Percentiles rank a stretch among this genome's conserved stretches.
These are phyloP conservation scores for Nomada ferruginata DNA, from an alignment of 2,888 invertebrate genomes.

Conservation along the genomic window DNA sequence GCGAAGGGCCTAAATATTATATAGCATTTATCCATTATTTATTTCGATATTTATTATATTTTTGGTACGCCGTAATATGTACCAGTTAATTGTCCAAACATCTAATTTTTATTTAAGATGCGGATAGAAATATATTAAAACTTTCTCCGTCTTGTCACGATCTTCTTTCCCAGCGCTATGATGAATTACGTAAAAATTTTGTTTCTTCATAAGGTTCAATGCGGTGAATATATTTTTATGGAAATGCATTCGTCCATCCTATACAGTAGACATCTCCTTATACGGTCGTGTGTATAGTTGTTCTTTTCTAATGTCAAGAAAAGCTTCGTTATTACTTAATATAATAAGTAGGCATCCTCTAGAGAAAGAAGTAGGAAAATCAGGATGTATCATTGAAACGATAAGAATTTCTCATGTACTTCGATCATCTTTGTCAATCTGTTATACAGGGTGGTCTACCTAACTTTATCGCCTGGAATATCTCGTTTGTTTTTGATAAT, in stretches of 20 bases:
- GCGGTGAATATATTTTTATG: not conserved
- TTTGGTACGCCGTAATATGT: not conserved
- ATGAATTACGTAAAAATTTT: not conserved
- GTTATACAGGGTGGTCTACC: not conserved
- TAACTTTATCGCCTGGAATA: no score
- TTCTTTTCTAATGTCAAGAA: slow-evolving; percentile 12
- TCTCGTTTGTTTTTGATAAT: no score
- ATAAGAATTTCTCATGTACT: not conserved
- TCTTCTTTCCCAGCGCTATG: not conserved
- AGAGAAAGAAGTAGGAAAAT: not conserved
- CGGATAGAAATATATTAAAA: not conserved
- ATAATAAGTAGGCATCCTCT: slow-evolving; percentile 4
- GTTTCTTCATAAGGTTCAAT: not conserved
- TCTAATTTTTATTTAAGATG: not conserved
- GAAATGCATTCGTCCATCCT: not conserved
- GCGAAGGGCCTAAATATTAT: slow-evolving; percentile 11
- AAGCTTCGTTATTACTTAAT: not conserved
- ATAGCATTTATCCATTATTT: slow-evolving; percentile 10
- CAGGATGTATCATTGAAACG: not conserved
- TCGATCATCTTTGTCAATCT: slow-evolving; percentile 2
- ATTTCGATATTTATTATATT: slow-evolving; percentile 26
- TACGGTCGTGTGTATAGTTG: not conserved
- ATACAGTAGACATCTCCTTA: slow-evolving; percentile 9
- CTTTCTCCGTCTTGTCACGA: not conserved
- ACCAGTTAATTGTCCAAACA: not conserved